Conservation (phyloP, 2,113 vertebrate species). For the Aegotheles bennettii region DNA sequence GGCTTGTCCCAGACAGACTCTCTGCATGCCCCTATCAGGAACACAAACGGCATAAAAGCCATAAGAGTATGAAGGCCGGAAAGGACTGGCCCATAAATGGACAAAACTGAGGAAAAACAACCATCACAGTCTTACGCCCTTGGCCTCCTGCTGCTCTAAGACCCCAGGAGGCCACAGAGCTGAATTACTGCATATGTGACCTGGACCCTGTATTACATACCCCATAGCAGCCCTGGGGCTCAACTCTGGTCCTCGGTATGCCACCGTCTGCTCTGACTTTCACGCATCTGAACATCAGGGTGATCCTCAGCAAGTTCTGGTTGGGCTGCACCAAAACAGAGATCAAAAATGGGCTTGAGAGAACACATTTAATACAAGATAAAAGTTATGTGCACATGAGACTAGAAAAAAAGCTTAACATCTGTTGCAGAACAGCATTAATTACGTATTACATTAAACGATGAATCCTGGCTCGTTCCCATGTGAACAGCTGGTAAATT, state of each 20-base stretch:
- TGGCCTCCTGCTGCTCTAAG: background rate
- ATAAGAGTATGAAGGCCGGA: background rate
- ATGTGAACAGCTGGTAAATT: constrained; percentile 71
- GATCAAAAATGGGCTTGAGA: background rate
- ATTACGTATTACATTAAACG: constrained; percentile 68
- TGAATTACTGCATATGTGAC: background rate
- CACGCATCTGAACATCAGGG: background rate
- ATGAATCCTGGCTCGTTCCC: constrained; percentile 67
- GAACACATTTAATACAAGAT: background rate
- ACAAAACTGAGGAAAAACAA: background rate
- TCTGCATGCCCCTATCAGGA: background rate
- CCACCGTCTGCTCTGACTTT: background rate
- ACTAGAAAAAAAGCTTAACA: constrained; percentile 54
- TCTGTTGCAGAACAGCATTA: constrained; percentile 68
- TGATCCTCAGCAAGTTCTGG: background rate
- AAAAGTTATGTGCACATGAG: constrained; percentile 1
- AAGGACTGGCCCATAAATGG: background rate
- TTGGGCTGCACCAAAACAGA: background rate
- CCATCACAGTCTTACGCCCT: background rate
- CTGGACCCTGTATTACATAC: fast-evolving
- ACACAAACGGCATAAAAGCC: fast-evolving
- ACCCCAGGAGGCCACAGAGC: background rate
- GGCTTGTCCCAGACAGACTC: background rate
- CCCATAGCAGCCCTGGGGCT: background rate
- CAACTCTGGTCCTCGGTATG: background rate